These are phyloP conservation scores for Brachymystax lenok DNA, from an alignment of 2,797 vertebrate species.

Conservation along the genomic window DNA sequence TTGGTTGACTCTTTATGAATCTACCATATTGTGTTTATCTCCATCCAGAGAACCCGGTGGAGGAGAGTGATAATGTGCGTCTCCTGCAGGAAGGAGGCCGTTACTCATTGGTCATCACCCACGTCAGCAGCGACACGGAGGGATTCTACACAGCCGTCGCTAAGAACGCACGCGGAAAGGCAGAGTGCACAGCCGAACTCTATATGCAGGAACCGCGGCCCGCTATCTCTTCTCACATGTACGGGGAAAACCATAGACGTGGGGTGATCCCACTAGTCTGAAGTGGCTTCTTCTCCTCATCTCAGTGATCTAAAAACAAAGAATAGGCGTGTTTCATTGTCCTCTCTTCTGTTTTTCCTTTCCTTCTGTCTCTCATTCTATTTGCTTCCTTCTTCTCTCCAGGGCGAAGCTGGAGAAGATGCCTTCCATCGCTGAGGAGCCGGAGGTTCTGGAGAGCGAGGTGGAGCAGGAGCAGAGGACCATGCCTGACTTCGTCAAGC, in stretches of 20 bases:
- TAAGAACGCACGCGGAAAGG: constrained; percentile 79
- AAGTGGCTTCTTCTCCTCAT: no score
- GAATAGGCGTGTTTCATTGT: neutral
- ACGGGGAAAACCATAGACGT: constrained; percentile 46
- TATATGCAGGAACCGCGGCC: constrained; percentile 89
- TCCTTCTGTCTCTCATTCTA: neutral
- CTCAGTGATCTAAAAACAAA: neutral
- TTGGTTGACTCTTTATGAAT: neutral
- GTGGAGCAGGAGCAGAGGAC: constrained; percentile 86
- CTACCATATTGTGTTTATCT: neutral
- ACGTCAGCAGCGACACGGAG: constrained; percentile 82
- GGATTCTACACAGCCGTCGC: constrained; percentile 86
- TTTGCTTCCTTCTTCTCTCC: constrained; percentile 16
- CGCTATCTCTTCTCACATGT: constrained; percentile 88
- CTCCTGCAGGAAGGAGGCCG: constrained; percentile 83
- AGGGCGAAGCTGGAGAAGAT: constrained; percentile 96
- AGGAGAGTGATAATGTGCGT: constrained; percentile 82
- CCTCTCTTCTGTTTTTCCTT: neutral
- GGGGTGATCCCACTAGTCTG: neutral
- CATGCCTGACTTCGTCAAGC: constrained; percentile 93
- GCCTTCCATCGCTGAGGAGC: constrained; percentile 95
- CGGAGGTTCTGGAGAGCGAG: constrained; percentile 84
- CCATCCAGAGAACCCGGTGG: constrained; percentile 77
- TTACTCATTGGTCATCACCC: constrained; percentile 85
- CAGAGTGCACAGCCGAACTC: constrained; percentile 87